Conservation (phyloP, 2,888 invertebrate species). For the Heliconius hortense region DNA sequence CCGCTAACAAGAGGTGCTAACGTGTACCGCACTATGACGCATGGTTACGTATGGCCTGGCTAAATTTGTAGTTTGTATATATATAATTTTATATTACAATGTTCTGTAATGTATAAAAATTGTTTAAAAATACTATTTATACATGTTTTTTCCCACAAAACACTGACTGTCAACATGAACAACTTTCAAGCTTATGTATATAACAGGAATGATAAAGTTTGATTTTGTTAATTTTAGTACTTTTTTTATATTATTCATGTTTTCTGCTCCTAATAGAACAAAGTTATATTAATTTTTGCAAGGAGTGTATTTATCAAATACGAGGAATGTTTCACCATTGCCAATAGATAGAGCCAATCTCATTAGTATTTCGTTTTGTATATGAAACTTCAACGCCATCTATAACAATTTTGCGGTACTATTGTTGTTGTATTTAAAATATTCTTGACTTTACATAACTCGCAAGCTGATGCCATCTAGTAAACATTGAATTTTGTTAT, state of each 20-base stretch:
- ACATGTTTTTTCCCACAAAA: no score
- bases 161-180: background rate
- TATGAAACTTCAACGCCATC: slow-evolving; percentile 50
- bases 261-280: background rate
- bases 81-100: background rate
- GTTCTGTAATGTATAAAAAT: background rate
- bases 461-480: slow-evolving; percentile 37
- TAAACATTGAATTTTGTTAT: background rate
- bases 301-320: no score
- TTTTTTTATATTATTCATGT: background rate
- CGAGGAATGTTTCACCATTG: background rate
- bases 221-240: background rate
- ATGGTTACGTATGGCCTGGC: slow-evolving; percentile 52
- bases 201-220: background rate
- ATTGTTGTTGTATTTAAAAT: background rate
- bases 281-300: background rate
- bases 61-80: slow-evolving; percentile 11
- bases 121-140: background rate
- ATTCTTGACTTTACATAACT: background rate
- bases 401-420: slow-evolving; percentile 33
- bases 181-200: background rate
- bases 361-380: background rate
- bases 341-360: background rate
- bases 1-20: slow-evolving; percentile 53
- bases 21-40: slow-evolving; percentile 50